Conservation (phyloP, 2,113 vertebrate species). For the Vidua macroura region DNA sequence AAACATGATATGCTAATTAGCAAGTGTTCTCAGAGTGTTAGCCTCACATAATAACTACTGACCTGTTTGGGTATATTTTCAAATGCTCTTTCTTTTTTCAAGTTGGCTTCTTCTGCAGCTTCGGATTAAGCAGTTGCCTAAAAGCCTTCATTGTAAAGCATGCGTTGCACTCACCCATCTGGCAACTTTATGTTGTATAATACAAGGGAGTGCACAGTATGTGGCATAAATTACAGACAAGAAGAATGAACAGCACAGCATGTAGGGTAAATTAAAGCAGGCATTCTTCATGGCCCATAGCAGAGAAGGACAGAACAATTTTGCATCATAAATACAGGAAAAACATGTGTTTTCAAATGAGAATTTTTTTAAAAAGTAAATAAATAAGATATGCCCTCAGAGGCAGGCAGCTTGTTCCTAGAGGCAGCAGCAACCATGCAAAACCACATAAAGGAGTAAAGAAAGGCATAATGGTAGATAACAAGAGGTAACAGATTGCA, state of each 20-base stretch:
- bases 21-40: conserved; percentile 7
- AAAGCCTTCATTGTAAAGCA: conserved; percentile 50
- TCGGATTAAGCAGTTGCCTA: conserved; percentile 33
- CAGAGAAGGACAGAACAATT: conserved; percentile 47
- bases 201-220: conserved; percentile 59
- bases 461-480: conserved; percentile 37
- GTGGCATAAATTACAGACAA: conserved; percentile 66
- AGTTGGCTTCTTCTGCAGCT: conserved; percentile 35
- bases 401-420: conserved; percentile 23
- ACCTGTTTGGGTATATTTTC: conserved; percentile 15
- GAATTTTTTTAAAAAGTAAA: not conserved
- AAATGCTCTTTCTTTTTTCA: conserved; percentile 19
- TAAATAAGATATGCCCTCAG: not conserved
- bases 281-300: conserved; percentile 43
- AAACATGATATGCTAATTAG: not conserved
- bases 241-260: conserved; percentile 59
- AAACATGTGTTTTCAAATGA: conserved; percentile 45
- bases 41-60: not conserved
- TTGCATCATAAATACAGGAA: conserved; percentile 38
- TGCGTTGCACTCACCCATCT: conserved; percentile 47
- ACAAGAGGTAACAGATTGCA: conserved; percentile 51
- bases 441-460: conserved; percentile 25
- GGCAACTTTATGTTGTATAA: conserved; percentile 64
- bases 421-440: not conserved
- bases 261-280: conserved; percentile 62